Conservation (phyloP, 2,797 vertebrate genomes). For the Urocyon cinereoargenteus region DNA sequence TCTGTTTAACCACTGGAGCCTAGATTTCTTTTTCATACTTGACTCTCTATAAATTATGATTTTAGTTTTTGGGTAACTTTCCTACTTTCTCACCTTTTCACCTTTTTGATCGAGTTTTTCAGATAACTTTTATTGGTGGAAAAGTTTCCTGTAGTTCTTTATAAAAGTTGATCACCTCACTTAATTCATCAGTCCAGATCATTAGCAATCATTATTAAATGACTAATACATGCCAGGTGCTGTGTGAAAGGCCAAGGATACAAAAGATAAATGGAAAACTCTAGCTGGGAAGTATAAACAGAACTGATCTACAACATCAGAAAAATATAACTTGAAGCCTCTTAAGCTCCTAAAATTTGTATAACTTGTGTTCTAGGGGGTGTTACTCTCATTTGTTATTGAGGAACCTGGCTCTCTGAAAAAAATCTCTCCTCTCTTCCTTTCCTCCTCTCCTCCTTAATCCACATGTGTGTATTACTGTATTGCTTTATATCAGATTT, state of each 20-base stretch:
- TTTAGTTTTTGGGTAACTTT: constrained; percentile 24
- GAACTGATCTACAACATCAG: background rate
- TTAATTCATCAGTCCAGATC: background rate
- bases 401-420: background rate
- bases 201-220: background rate
- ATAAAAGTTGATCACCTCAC: background rate
- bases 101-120: background rate
- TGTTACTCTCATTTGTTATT: background rate
- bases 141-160: background rate
- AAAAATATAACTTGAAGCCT: background rate
- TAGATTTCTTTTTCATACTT: constrained; percentile 36
- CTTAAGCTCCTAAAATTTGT: background rate
- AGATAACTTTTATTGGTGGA: background rate
- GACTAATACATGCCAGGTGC: background rate
- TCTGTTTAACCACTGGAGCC: background rate
- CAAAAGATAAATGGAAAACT: constrained; percentile 8
- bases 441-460: fast-evolving
- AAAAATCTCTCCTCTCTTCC: background rate
- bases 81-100: background rate
- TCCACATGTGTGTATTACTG: background rate
- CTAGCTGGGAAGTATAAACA: background rate
- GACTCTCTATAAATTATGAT: background rate
- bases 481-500: background rate
- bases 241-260: background rate
- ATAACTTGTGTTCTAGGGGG: background rate